Base-by-base conservation (phyloP, 2,797 vertebrate species). In the Threskiornis aethiopicus region DNA sequence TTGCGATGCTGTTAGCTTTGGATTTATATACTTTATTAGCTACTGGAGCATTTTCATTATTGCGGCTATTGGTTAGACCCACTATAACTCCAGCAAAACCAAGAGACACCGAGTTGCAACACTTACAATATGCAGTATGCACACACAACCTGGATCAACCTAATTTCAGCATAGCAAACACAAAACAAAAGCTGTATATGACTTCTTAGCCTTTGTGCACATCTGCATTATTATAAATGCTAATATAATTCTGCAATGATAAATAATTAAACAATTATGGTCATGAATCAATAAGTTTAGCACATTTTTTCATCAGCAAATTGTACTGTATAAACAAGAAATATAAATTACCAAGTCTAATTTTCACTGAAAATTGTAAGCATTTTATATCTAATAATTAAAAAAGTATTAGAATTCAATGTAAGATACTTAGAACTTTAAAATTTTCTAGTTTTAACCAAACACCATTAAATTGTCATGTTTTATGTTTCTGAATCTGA, bases 241-340 rank as follows among this genome's bases (percentile, higher is more conserved):
- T 99, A 99, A 99, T 99, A 99, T 99, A 99, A 99, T 99, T 98
- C 99, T 98, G 99, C 99, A 98, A 99, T 99, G 99, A 99, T 99
- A 99, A 99, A 99, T 99, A 99, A 99, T 99, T 99, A 99, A 99
- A 99, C 99, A 99, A 99, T 99, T 99, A 99, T 98, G 99, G 99
- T 99, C 99, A 99, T 99, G 99, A 99, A 99, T 99, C 99, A 99
- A 99, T 99, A 99, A 99, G 99, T 99, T 99, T 99, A 99, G 98
- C 99, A 99, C 99, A 99, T 99, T 99, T 99, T 98, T 99, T 99
- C 99, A 99, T 99, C 99, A 99, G 99, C 99, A 99, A 99, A 99
- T 99, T 99, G 99, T 99, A 99, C 98, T 99, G 99, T 99, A 99
- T 99, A 99, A 99, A 99, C 99, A 99, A 99, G 99, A 99, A 99